Percentiles rank a stretch among this genome's conserved stretches.
phyloP scores from a whole-genome alignment of 2,888 invertebrate genomes.

The Caenorhabditis panamensis region DNA sequence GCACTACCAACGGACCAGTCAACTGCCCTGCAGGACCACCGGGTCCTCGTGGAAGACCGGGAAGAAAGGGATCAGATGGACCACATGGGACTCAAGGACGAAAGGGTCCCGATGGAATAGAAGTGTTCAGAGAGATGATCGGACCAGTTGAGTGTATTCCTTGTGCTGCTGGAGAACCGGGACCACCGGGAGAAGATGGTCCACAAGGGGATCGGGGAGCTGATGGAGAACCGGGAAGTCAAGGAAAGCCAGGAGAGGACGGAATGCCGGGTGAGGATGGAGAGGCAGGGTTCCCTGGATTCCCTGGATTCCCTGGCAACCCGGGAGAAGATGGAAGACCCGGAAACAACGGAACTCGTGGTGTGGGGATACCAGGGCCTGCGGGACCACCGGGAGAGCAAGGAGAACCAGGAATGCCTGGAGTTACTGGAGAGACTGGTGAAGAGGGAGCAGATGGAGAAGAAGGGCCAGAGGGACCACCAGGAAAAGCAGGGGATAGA shows the following conservation, averaged over 20 bases:
- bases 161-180: constrained; percentile 56
- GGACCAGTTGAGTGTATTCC: constrained; percentile 57
- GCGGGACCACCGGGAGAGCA: constrained; percentile 60
- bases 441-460: constrained; percentile 58
- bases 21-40: constrained; percentile 51
- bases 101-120: constrained; percentile 55
- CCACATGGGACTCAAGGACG: constrained; percentile 56
- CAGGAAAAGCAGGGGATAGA: constrained; percentile 39
- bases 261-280: constrained; percentile 53
- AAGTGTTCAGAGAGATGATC: constrained; percentile 44
- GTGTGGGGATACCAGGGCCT: constrained; percentile 50
- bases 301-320: constrained; percentile 59
- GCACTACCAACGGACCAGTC: constrained; percentile 18
- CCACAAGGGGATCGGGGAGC: constrained; percentile 47
- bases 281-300: constrained; percentile 53
- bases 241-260: constrained; percentile 42
- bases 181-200: constrained; percentile 61
- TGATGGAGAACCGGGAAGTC: constrained; percentile 56
- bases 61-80: constrained; percentile 55
- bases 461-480: constrained; percentile 52
- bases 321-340: constrained; percentile 55
- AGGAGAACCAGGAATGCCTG: constrained; percentile 66
- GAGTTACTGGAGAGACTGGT: constrained; percentile 60
- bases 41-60: constrained; percentile 58
- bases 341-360: constrained; percentile 51